phyloP scores from a whole-genome alignment of 2,113 vertebrate genomes.

The Halcyon malimbica region DNA sequence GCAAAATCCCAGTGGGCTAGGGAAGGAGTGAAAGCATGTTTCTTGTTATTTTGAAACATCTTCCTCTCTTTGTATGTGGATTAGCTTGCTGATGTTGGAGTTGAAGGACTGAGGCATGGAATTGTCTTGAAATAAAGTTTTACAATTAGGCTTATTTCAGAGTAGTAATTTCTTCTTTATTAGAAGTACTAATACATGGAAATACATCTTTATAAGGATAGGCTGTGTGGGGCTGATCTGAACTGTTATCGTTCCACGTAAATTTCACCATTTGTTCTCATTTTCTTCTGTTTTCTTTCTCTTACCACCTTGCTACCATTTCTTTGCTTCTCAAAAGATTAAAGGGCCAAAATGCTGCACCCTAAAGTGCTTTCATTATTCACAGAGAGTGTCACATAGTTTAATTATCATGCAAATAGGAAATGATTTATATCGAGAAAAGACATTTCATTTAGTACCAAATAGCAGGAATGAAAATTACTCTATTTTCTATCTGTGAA shows the following conservation, averaged over 20 bases:
- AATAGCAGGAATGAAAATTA: background rate
- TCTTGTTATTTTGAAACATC: accelerated
- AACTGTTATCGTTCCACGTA: background rate
- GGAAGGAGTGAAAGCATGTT: background rate
- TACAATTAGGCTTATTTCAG: background rate
- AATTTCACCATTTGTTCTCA: background rate
- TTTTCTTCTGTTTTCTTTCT: background rate
- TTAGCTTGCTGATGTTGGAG: background rate
- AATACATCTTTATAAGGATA: background rate
- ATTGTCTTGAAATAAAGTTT: background rate
- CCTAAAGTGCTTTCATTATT: background rate
- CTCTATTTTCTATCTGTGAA: background rate
- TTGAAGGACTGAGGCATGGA: background rate
- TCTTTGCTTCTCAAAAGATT: background rate
- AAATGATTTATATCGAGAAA: background rate
- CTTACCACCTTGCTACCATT: background rate
- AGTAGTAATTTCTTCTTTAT: background rate
- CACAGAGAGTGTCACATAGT: background rate
- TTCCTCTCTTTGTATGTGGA: background rate
- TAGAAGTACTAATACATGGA: background rate
- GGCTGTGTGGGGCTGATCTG: background rate
- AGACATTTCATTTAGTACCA: background rate
- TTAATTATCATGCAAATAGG: slow-evolving; percentile 35
- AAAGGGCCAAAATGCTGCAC: background rate
- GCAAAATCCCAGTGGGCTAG: background rate